Base-by-base conservation (phyloP, 2,113 vertebrate species). In the Sander vitreus region DNA sequence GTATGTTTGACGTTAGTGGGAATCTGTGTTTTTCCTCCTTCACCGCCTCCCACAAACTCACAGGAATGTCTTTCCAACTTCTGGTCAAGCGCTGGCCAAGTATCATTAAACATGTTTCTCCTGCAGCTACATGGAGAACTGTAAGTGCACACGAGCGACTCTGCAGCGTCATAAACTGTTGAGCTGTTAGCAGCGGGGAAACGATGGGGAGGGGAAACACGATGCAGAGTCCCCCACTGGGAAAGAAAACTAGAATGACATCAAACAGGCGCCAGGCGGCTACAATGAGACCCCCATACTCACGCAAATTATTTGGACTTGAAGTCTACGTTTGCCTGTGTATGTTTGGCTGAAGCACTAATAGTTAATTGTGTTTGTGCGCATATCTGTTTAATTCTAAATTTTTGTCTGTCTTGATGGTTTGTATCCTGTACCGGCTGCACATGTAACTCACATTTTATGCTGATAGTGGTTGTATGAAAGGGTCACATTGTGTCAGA, bases 211-310 rank as follows among this genome's bases (percentile, higher is more conserved):
- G 71, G 63, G 65, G 55, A 57, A 64, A 53, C 11, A 30, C 30
- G 23, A 43, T 14, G 54, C 19, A 18, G 53, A 65, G 47, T 65
- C 18, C 65, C 69, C 53, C 66, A 53, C 50, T 47, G 48, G 43
- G 73, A 69, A 62, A 65, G 33, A 69, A 70, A 57, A 39, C 39
- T 47, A 10, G 50, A 72, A 78, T 73, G 76, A 88, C 39, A 11
- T 43, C 39, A 88, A 89, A 89, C 88, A 89, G 84, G 84, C 81
- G 2, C 39, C 39, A 84, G 65, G 23, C 60, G 13, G 63, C 67
- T 62, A 55, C 69, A 53, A 36, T 76, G 81, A 73, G 90, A 80
- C 80, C 86, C 69, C 48, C 60, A 73, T 53, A 88, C 87, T 88
- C 87, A 88, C 59, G 77, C 85, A 39, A 86, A 43, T 2, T 64